Evolutionary conservation across 2,113 vertebrate species (phyloP).

Genomic region (Python bivittatus): DNA sequence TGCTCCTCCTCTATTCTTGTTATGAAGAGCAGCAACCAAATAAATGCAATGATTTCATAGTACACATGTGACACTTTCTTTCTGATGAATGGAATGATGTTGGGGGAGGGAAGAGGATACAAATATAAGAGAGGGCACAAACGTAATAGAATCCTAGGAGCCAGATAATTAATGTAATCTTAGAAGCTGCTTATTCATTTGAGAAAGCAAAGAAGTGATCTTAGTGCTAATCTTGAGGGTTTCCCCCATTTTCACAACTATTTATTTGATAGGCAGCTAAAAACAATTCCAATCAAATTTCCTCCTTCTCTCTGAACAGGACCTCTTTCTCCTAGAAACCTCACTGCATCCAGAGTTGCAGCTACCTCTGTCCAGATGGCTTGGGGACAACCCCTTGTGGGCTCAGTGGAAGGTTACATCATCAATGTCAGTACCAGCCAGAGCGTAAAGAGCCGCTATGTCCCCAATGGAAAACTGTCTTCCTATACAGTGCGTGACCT

Average conservation of each 20-base stretch:
- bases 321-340: constrained; percentile 88
- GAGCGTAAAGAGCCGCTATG: constrained; percentile 89
- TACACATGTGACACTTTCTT: background rate
- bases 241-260: background rate
- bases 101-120: background rate
- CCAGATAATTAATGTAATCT: background rate
- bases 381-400: constrained; percentile 76
- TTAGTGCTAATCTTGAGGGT: background rate
- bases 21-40: background rate
- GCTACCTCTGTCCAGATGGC: constrained; percentile 82
- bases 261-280: background rate
- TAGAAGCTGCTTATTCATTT: background rate
- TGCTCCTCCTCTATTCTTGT: background rate
- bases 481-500: constrained; percentile 87
- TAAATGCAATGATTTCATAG: background rate
- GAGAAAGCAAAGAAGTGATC: background rate
- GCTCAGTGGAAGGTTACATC: constrained; percentile 84
- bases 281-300: background rate
- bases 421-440: constrained; percentile 89
- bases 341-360: constrained; percentile 81
- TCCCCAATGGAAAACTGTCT: constrained; percentile 82
- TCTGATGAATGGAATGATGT: background rate
- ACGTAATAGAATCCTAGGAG: background rate
- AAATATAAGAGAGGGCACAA: background rate
- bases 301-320: constrained; percentile 67